Base-by-base conservation (phyloP, 1,140 invertebrate species). In the Drosophila equinoxialis region DNA sequence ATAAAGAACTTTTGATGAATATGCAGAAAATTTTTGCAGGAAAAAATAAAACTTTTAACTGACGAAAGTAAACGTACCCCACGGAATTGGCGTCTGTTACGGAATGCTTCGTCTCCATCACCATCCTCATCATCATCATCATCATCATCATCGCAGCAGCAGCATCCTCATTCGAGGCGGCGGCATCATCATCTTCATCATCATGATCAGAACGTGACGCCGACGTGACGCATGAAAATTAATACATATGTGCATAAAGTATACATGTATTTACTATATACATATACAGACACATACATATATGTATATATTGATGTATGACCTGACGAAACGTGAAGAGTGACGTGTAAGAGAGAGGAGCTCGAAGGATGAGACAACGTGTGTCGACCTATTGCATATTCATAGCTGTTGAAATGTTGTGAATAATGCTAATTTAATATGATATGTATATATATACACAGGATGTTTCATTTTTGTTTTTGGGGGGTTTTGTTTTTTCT, bases 141-240 rank as follows among this genome's bases (percentile, higher is more conserved):
- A 23, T 23, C 20, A 23, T 23, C 20, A 23, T n/a, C n/a, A n/a
- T n/a, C n/a, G 17, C 17, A 17, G 7, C 33, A 26, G 23, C 57
- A 59, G 8, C 33, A 20, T 45, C n/a, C 37, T 39, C 11, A 4
- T 39, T 39, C 37, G 37, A 13, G 37, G 37, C 37, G 37, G 3
- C 45, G 65, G 45, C 45, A n/a, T 57, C 54, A 57, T 33, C 13
- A 57, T 33, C 54, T 30, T 59, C 57, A 59, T 37, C 57, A 20
- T 51, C 45, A 57, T 39, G 48, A 51, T 39, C 58, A 51, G 55
- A 66, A 74, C 66, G 73, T 65, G 17, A 58, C 65, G 48, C 61
- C 69, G 48, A 75, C 75, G 75, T 78, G 75, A 78, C 75, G 72
- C 60, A 70, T 71, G 63, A 42, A 78, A 75, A 78, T 78, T 68